Base-by-base conservation (phyloP, 1,140 invertebrate genomes). In the Drosophila burlai region DNA sequence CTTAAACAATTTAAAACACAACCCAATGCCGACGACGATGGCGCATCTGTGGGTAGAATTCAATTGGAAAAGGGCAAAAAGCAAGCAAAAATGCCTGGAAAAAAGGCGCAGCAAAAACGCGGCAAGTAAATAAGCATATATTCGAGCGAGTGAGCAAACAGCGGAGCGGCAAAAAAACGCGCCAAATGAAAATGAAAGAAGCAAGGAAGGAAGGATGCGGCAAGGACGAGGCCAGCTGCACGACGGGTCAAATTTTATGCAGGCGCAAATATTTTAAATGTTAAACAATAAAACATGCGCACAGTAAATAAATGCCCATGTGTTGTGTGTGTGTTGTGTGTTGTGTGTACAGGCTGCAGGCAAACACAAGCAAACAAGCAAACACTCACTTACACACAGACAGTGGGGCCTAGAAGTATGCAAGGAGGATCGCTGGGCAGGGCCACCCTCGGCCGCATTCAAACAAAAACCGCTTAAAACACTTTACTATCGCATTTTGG, bases 401-500 rank as follows among this genome's bases (percentile, higher is more conserved):
- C 66, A 40, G 18, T 38, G 55, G 66, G 60, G 81, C 78, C 85
- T 84, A 84, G 89, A 89, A 89, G 85, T 89, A 89, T 89, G 81
- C 85, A 81, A 76, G 45, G 26, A 34, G n/a, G 18, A 43, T 10
- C 36, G 5, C 45, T 4, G 18, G 52, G 6, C 29, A 18, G 4
- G 7, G 13, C 21, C 58, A 31, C 50, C 15, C 11, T 60, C 34
- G 36, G 58, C 71, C 66, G 66, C 81, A 90, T 81, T 84, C 81
- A 90, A 90, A 89, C 85, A 79, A 84, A 91, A 91, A 90, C 85
- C 85, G 85, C 85, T 90, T 90, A 90, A 90, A 86, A 90, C 86
- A 90, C 86, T 90, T 90, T 91, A 91, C 86, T 91, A 90, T 90
- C 86, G 82, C 86, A 90, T 91, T 90, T 90, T 86, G 86, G 66